A percentile compares a stretch with the other conserved stretches of the same genome.
Evolutionary conservation across 2,113 vertebrate genomes (phyloP).

Genomic region (Grammomys dolichurus): DNA sequence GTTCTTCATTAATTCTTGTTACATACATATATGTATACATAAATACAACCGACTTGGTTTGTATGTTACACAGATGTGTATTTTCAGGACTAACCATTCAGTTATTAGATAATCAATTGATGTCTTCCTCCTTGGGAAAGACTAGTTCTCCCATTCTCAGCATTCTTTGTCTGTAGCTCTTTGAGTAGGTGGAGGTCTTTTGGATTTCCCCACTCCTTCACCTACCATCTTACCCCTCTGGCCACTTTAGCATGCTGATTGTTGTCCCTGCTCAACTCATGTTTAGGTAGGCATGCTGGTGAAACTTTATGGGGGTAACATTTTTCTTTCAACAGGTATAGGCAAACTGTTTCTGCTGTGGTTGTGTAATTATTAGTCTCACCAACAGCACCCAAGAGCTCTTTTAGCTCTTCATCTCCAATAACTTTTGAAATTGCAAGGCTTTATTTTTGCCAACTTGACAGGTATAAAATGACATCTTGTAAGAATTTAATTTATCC

Average conservation of each 20-base stretch:
- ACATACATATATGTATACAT: not conserved
- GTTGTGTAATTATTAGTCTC: slow-evolving; percentile 16
- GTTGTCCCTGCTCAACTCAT: not conserved
- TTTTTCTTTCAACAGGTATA: slow-evolving; percentile 31
- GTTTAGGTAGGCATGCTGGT: not conserved
- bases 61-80: not conserved
- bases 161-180: not conserved
- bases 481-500: slow-evolving; percentile 19
- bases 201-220: not conserved
- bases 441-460: slow-evolving; percentile 32
- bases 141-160: not conserved
- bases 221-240: not conserved
- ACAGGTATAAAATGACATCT: not conserved
- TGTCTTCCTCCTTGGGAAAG: not conserved
- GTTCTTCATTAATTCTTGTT: not conserved
- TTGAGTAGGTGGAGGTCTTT: not conserved
- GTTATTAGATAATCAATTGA: not conserved
- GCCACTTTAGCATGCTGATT: not conserved
- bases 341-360: slow-evolving; percentile 6
- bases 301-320: not conserved
- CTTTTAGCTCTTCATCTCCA: not conserved
- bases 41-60: not conserved
- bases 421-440: slow-evolving; percentile 26
- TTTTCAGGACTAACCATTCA: not conserved
- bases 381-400: not conserved